Conservation (phyloP, 2,797 vertebrate species). For the Ataeniobius toweri region DNA sequence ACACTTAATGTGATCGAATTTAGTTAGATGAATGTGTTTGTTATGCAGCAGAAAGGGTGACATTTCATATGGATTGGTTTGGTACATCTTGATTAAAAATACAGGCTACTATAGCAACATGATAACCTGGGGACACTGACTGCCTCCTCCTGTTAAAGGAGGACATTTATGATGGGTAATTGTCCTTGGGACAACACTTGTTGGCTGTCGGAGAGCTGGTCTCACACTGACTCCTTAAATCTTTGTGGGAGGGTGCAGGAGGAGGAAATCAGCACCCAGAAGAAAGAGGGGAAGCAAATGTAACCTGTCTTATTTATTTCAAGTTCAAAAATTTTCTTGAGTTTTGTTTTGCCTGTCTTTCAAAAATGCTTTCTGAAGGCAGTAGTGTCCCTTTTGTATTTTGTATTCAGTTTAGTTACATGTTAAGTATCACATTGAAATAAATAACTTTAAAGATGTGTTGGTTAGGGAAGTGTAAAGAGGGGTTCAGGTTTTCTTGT, state of each 20-base stretch:
- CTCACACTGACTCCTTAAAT: conserved; percentile 47
- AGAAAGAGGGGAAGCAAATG: background rate
- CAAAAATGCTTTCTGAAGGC: too few species aligned
- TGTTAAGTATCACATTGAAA: background rate
- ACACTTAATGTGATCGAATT: background rate
- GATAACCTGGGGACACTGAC: conserved; percentile 18
- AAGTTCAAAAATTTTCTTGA: background rate
- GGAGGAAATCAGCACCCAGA: conserved; percentile 29
- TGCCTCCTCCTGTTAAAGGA: conserved; percentile 18
- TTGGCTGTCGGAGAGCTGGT: conserved; percentile 32
- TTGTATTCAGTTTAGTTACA: background rate
- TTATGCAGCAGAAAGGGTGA: background rate
- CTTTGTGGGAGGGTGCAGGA: background rate
- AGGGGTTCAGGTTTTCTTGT: background rate
- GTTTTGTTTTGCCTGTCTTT: background rate
- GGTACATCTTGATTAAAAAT: background rate
- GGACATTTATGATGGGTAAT: conserved; percentile 11
- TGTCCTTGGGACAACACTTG: conserved; percentile 39
- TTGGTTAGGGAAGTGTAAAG: too few species aligned
- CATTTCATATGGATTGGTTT: background rate
- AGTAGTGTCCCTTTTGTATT: background rate
- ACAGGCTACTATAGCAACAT: background rate
- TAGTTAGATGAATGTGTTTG: background rate
- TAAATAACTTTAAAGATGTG: background rate
- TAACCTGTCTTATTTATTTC: background rate